Base-by-base conservation (phyloP, 1,140 invertebrate species). In the Caerostris darwini region DNA sequence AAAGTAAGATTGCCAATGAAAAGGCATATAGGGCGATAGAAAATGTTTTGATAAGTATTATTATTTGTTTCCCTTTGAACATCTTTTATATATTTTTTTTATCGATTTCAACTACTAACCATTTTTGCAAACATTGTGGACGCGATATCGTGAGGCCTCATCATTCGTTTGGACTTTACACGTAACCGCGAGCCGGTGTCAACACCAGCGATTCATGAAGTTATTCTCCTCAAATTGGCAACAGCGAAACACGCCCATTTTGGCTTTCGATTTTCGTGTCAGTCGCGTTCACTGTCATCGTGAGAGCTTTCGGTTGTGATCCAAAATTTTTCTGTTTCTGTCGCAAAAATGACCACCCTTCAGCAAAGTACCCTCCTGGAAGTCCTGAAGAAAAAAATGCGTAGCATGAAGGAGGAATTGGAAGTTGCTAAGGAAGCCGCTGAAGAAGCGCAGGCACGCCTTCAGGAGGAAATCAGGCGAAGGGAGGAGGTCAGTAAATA, bases 381-480 rank as follows among this genome's bases (percentile, higher is more conserved):
- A 97, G 98, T 99, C 95, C 97, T 99, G 95, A 99, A 99, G 97
- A 99, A 99, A 97, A 99, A 99, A 97, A 99, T 99, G 99, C 97
- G 98, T 95, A 98, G 99, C 96, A 98, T 99, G 94, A 99, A 99
- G 97, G 98, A 99, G 96, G 99, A 99, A 97, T 98, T 99, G 97
- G 99, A 99, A 96, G 98, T 98, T 96, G 98, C 98, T 97, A 99
- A 99, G 97, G 99, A 99, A 96, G 98, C 99, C 96, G 98, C 98
- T 96, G 98, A 99, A 96, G 98, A 99, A 96, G 98, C 97, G 96
- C 98, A 98, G 96, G 97, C 97, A 96, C 96, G 96, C 95, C 97
- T 98, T 95, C 98, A 99, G 97, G 97, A 98, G 95, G 98, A 99
- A 97, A 97, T 98, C 96, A 97, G 98, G 96, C 97, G 98, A 96